Base-by-base conservation (phyloP, 2,113 vertebrate species). In the Ophthalmolycus amberensis region DNA sequence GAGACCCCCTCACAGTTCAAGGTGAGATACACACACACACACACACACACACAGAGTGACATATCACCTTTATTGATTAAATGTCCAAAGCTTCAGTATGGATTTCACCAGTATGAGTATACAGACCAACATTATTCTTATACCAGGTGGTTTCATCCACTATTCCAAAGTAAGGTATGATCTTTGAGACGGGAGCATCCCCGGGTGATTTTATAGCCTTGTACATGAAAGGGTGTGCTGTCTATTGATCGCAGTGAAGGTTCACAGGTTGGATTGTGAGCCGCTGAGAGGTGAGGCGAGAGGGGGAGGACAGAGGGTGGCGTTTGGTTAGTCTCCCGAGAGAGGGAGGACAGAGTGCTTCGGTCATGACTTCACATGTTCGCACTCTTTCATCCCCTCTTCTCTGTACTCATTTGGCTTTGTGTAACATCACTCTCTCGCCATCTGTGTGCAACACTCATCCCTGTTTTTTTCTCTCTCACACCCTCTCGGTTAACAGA, bases 1-100 rank as follows among this genome's bases (percentile, higher is more conserved):
- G 97, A 99, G 94, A 99, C 96, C 0, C 98, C 97, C 5, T 96
- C 96, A 1, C 97, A 99, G 88, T 99, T 99, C 85, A 96, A 97
- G 94, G 98, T 97, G 89, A 85, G 79, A 72, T 11, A 59, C 52
- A 44, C n/a, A n/a, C 14, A 65, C 40, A 14, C 15, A 69, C 40
- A 14, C 15, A 48, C 46, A 50, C 46, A 67, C 44, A 34, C 22
- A n/a, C 15, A 71, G 40, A 7, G 5, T 7, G 37, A 80, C 60
- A 37, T 11, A 18, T 27, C 25, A 29, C 20, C 1, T 32, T 25
- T 68, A 75, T 85, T 34, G 74, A 90, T 54, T 62, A 69, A 65
- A 64, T 70, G 59, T 71, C 77, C 20, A 12, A 38, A 66, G 18
- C 71, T 59, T 80, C 3, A 62, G 27, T 14, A 0, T 12, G 14